Evolutionary conservation across 2,113 vertebrate genomes (phyloP).

Genomic region (Odocoileus virginianus): DNA sequence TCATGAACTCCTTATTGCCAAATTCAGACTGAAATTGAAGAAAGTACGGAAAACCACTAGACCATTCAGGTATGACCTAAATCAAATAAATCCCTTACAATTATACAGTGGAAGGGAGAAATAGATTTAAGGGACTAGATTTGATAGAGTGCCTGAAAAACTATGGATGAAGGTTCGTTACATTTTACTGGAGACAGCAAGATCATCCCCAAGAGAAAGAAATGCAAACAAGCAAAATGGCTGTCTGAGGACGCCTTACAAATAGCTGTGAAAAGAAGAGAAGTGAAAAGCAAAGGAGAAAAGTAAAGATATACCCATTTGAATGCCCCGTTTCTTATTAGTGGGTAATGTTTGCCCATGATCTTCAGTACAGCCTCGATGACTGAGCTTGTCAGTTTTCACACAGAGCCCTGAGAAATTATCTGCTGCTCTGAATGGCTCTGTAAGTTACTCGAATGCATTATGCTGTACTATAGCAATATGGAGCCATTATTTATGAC

Average conservation of each 20-base stretch:
- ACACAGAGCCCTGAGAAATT: not conserved
- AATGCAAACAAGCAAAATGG: not conserved
- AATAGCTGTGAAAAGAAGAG: not conserved
- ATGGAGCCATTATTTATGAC: not conserved
- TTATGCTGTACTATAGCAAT: not conserved
- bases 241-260: not conserved
- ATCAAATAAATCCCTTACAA: not conserved
- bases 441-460: not conserved
- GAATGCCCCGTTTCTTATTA: not conserved
- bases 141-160: not conserved
- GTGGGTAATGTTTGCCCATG: not conserved
- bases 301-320: not conserved
- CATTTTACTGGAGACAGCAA: not conserved
- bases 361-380: not conserved
- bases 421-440: conserved; percentile 6
- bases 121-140: not conserved
- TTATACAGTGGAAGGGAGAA: not conserved
- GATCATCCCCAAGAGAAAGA: not conserved
- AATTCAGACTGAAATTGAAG: not conserved
- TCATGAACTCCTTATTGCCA: not conserved
- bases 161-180: not conserved
- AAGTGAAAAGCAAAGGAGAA: not conserved
- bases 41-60: not conserved
- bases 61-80: not conserved
- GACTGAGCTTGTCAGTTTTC: conserved; percentile 34